Evolutionary conservation across 2,797 vertebrate genomes (phyloP), one percentile per base, ranked within the genome.

Genomic region (Strix occidentalis): DNA sequence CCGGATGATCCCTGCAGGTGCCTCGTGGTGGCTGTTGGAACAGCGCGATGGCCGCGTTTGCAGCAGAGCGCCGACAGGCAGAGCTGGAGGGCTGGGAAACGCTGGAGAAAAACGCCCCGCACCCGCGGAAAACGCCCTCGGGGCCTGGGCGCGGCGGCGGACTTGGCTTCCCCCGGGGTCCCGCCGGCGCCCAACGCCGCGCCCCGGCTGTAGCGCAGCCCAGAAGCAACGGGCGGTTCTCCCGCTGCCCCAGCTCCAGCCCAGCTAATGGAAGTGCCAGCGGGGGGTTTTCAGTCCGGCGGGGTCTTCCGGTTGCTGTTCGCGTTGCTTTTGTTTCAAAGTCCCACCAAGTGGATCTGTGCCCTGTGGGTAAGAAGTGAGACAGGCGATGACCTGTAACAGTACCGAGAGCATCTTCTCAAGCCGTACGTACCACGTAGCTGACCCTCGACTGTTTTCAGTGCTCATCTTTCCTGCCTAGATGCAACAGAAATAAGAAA

Each of bases 231-330:
- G 7, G 1, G 3, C 4, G 37, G 10, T 33, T 33, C 26, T 68
- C 16, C 39, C 1, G 6, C n/a, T 17, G 17, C 0, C 9, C 60
- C 24, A 2, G 37, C 5, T 12, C 41, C 33, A 5, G 13, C 2
- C 3, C 13, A 7, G 70, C 51, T 6, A 2, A 12, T 1, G 37
- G 33, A 10, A 14, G 72, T 5, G 53, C 31, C 41, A 18, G 1
- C 39, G 0, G 0, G 46, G 46, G 48, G 56, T 2, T 5, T 6
- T 14, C 29, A 3, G 1, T 9, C 19, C 5, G 17, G 7, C 3
- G 24, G 24, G 28, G 39, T 18, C 43, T 11, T 15, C 45, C 8
- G 4, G 48, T 6, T 57, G 21, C 56, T 5, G 17, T 37, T 4
- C 8, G 0, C 5, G 5, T 1, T 1, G 33, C 37, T 64, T 26